Evolutionary conservation across 2,888 invertebrate species (phyloP), one percentile per base, ranked within the genome.

Genomic region (Standfussiana lucernea): DNA sequence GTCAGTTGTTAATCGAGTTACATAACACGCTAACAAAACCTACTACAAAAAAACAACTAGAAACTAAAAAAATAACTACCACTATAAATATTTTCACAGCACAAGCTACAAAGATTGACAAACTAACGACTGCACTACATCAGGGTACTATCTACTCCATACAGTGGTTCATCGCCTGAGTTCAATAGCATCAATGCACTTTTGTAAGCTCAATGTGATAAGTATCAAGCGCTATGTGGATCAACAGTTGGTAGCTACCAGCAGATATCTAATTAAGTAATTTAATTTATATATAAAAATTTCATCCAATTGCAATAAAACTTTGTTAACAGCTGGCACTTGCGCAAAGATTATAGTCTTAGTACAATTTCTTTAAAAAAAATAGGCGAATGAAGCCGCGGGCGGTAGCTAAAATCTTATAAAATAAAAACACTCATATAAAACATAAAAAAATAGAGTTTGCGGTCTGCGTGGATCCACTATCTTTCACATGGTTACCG

Each of bases 101-200:
- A 83, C 69, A 70, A 40, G 50, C 59, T n/a, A 35, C 53, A 79
- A 45, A 0, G 3, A 72, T 28, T 50, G 13, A 53, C 7, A 37
- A 72, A 64, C 50, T 66, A 66, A 28, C 37, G 71, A 71, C n/a
- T 77, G 67, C 18, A 75, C 75, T 79, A 80, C 66, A 66, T 15
- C 56, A 65, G 13, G 64, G 61, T 47, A 79, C 83, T 61, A 75
- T 75, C 67, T 79, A 83, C 84, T 83, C 83, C 73, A 81, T 77
- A 81, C 81, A 83, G 81, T 68, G 70, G 84, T 67, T 77, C 69
- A 84, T 84, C 76, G 50, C 59, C 56, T n/a, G 7, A 53, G 10
- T 24, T 70, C n/a, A n/a, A n/a, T n/a, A n/a, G n/a, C n/a, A 64
- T 35, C 45, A 35, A 37, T 45, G 4, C 15, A 24, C 18, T 15